Conservation (phyloP, 2,888 invertebrate species). For the Formica aserva region DNA sequence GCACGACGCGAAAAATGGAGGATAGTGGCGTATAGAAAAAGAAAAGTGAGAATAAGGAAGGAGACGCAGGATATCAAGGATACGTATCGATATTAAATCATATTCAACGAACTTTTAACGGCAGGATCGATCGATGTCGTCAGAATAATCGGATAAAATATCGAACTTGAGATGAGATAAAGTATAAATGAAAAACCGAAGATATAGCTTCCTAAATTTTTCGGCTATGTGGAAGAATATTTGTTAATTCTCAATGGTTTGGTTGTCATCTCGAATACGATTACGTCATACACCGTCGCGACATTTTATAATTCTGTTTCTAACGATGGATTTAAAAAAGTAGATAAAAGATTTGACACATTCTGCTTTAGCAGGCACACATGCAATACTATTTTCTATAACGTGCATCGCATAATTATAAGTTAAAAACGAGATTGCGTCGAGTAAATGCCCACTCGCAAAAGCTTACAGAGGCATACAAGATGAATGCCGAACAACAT, state of each 20-base stretch:
- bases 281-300: background rate
- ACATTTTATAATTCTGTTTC: background rate
- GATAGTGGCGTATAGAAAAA: constrained; percentile 12
- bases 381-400: constrained; percentile 22
- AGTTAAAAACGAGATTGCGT: constrained; percentile 44
- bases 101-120: background rate
- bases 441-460: constrained; percentile 10
- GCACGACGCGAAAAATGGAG: constrained; percentile 47
- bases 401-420: constrained; percentile 27
- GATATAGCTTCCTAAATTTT: background rate
- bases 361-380: background rate
- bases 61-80: constrained; percentile 30
- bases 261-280: background rate
- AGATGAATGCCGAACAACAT: constrained; percentile 52
- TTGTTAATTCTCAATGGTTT: background rate
- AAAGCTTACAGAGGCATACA: constrained; percentile 30
- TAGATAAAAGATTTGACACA: background rate
- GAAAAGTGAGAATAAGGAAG: constrained; percentile 35
- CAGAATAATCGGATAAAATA: background rate
- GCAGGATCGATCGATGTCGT: background rate
- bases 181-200: background rate
- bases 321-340: background rate
- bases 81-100: background rate
- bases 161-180: background rate
- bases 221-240: background rate